Conservation (phyloP, 2,888 invertebrate species). For the Stenoptilia bipunctidactyla region DNA sequence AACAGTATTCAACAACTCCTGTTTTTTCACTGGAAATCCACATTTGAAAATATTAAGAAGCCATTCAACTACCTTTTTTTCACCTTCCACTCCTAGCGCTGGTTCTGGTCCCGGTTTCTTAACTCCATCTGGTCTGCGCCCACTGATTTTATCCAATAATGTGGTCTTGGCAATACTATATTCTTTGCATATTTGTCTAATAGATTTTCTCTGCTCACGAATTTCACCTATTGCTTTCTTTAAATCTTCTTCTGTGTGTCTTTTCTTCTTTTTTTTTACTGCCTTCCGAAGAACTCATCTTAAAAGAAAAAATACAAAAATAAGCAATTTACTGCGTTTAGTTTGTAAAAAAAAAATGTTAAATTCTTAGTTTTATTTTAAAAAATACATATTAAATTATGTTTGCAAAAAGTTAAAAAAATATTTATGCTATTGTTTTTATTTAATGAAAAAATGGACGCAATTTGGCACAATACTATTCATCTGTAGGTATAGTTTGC, state of each 20-base stretch:
- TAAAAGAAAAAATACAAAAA: constrained; percentile 6
- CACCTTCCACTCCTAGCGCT: constrained; percentile 16
- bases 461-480: too few species aligned
- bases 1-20: constrained; percentile 21
- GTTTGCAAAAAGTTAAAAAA: too few species aligned
- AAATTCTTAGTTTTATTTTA: neutral
- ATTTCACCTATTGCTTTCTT: constrained; percentile 15
- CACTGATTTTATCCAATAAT: constrained; percentile 17
- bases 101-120: constrained; percentile 22
- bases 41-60: constrained; percentile 8
- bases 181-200: constrained; percentile 17
- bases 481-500: too few species aligned
- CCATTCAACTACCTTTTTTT: constrained; percentile 20
- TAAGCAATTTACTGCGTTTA: neutral
- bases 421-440: too few species aligned
- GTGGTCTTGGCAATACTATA: constrained; percentile 16
- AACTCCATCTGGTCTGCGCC: constrained; percentile 13
- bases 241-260: constrained; percentile 12
- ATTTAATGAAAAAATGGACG: too few species aligned
- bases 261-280: constrained; percentile 1
- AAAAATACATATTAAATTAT: neutral
- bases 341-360: neutral
- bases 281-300: constrained; percentile 6
- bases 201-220: constrained; percentile 10
- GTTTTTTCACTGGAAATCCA: constrained; percentile 13